phyloP scores from a whole-genome alignment of 2,113 vertebrate genomes.

The Trichechus manatus region DNA sequence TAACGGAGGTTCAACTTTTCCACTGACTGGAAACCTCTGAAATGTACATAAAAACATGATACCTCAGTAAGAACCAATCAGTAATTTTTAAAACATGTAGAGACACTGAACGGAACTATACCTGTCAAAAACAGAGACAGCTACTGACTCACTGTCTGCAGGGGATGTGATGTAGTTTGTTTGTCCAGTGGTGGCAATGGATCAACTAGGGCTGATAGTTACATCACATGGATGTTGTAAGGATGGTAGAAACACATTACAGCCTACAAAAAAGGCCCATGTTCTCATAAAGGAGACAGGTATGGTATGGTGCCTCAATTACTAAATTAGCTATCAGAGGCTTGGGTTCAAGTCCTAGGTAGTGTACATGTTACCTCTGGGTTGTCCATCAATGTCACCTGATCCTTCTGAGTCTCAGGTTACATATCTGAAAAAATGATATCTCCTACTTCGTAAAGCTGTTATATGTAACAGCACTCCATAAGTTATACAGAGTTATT shows the following conservation, averaged over 20 bases:
- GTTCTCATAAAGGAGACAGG: not conserved
- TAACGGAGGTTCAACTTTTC: not conserved
- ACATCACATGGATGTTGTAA: not conserved
- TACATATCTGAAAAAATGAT: not conserved
- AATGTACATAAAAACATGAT: not conserved
- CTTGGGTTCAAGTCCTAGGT: not conserved
- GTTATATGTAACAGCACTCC: not conserved
- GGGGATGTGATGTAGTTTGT: not conserved
- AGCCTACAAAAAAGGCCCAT: not conserved
- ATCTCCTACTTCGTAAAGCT: not conserved
- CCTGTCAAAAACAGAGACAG: not conserved
- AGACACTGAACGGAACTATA: not conserved
- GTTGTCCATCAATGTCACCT: not conserved
- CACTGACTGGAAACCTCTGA: not conserved
- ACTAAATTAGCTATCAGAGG: not conserved
- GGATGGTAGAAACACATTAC: not conserved
- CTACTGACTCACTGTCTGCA: not conserved
- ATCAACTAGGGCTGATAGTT: not conserved
- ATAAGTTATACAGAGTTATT: not conserved
- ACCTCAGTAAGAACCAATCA: not conserved
- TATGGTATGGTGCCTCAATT: not conserved
- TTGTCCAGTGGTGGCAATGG: not conserved
- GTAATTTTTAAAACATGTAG: not conserved
- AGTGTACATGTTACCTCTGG: not conserved
- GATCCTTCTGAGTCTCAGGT: not conserved